A percentile compares a stretch with the other conserved stretches of the same genome.
phyloP scores from a whole-genome alignment of 2,113 vertebrate genomes.

The Hiodon tergisus region DNA sequence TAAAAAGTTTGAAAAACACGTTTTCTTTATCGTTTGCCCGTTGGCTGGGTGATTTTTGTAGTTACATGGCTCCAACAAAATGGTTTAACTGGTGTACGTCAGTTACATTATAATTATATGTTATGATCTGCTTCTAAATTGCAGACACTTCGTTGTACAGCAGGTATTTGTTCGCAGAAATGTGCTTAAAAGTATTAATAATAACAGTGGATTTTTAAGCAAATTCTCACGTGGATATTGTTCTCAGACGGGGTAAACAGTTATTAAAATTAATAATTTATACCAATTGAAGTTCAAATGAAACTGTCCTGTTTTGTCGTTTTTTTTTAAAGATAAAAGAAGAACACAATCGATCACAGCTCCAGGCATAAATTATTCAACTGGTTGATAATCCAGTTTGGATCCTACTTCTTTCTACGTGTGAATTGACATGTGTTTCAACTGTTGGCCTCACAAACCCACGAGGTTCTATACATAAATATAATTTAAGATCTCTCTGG shows the following conservation, averaged over 20 bases:
- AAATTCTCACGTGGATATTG: background rate
- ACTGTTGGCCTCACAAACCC: background rate
- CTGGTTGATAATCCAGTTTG: slow-evolving; percentile 18
- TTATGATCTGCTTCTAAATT: background rate
- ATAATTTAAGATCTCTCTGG: background rate
- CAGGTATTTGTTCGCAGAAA: too few species aligned
- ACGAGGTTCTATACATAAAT: background rate
- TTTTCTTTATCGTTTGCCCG: background rate
- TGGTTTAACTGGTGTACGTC: background rate
- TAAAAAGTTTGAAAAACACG: background rate
- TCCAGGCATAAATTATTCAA: background rate
- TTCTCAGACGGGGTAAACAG: too few species aligned
- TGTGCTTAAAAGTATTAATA: too few species aligned
- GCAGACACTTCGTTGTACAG: background rate
- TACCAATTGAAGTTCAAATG: background rate
- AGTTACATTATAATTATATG: background rate
- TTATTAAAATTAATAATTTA: background rate
- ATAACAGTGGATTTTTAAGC: background rate
- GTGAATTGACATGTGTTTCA: slow-evolving; percentile 21
- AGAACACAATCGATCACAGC: background rate
- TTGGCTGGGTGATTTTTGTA: background rate
- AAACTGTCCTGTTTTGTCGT: background rate
- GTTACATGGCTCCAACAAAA: too few species aligned
- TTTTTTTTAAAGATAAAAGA: background rate
- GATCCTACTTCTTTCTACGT: slow-evolving; percentile 8